Conservation (phyloP, 2,113 vertebrate species). For the Cervus canadensis region DNA sequence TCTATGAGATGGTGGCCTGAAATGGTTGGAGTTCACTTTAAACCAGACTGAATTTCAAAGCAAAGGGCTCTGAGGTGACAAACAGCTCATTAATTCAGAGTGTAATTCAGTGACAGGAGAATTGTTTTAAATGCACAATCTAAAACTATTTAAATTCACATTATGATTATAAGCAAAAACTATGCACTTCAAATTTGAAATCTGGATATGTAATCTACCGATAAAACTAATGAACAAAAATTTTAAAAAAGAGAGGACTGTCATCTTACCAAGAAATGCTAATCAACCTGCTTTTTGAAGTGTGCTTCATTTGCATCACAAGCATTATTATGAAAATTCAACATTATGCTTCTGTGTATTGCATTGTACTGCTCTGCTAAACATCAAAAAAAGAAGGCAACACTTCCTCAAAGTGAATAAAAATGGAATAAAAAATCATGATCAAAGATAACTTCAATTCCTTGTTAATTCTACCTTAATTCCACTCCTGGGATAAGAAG, state of each 20-base stretch:
- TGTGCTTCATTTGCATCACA: constrained; percentile 91
- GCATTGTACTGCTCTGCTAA: constrained; percentile 78
- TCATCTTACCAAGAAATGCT: constrained; percentile 88
- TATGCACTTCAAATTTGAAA: constrained; percentile 76
- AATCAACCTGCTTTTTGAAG: constrained; percentile 89
- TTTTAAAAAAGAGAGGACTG: constrained; percentile 68
- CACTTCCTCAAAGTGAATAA: constrained; percentile 75
- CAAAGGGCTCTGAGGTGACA: constrained; percentile 78
- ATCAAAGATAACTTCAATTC: constrained; percentile 86
- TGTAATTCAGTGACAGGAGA: constrained; percentile 75
- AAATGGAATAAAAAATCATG: constrained; percentile 77
- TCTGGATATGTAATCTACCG: constrained; percentile 77
- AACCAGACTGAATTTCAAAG: constrained; percentile 79
- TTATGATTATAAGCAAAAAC: constrained; percentile 81
- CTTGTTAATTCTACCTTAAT: constrained; percentile 86
- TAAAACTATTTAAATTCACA: constrained; percentile 80
- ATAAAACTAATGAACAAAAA: constrained; percentile 79
- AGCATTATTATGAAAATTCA: constrained; percentile 86
- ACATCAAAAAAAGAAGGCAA: constrained; percentile 77
- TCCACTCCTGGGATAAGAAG: constrained; percentile 82
- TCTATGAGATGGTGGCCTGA: constrained; percentile 77
- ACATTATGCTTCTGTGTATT: constrained; percentile 77
- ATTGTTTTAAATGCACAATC: constrained; percentile 79
- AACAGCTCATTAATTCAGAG: constrained; percentile 82
- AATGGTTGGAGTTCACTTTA: constrained; percentile 77